Percentiles rank a stretch among this genome's conserved stretches.
These are phyloP conservation scores for Callosobruchus maculatus DNA, from an alignment of 2,888 invertebrate species.

Conservation along the genomic window DNA sequence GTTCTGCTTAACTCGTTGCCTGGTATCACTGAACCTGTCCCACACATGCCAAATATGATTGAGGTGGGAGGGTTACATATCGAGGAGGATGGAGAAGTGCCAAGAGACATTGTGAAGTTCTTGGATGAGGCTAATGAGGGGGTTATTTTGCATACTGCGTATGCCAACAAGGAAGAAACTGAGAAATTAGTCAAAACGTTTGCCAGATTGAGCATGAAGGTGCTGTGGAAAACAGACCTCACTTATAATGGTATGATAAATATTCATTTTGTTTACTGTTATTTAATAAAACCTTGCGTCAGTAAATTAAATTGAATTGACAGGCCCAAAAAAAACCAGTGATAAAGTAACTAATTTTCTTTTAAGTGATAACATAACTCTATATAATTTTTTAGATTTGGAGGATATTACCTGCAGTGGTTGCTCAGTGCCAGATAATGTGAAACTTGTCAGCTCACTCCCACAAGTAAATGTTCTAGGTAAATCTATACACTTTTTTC, in stretches of 20 bases:
- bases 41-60: slow-evolving; percentile 55
- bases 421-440: slow-evolving; percentile 36
- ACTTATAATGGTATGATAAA: background rate
- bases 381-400: slow-evolving; percentile 52
- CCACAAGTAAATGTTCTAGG: slow-evolving; percentile 35
- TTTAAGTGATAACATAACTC: no score
- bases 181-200: background rate
- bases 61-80: slow-evolving; percentile 42
- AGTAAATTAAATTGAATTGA: no score
- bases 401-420: slow-evolving; percentile 45
- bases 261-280: no score
- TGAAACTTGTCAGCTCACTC: slow-evolving; percentile 37
- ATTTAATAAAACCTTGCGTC: no score
- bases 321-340: no score
- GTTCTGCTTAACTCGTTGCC: slow-evolving; percentile 47
- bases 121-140: background rate
- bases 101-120: background rate
- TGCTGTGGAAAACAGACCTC: slow-evolving; percentile 57
- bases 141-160: slow-evolving; percentile 5
- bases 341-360: no score
- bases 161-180: background rate
- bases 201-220: slow-evolving; percentile 27
- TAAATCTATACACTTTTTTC: no score
- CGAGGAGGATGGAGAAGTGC: slow-evolving; percentile 1
- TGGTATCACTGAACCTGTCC: slow-evolving; percentile 51